Evolutionary conservation across 2,797 vertebrate species (phyloP), one percentile per base, ranked within the genome.

Genomic region (Catostomus latipinnis): DNA sequence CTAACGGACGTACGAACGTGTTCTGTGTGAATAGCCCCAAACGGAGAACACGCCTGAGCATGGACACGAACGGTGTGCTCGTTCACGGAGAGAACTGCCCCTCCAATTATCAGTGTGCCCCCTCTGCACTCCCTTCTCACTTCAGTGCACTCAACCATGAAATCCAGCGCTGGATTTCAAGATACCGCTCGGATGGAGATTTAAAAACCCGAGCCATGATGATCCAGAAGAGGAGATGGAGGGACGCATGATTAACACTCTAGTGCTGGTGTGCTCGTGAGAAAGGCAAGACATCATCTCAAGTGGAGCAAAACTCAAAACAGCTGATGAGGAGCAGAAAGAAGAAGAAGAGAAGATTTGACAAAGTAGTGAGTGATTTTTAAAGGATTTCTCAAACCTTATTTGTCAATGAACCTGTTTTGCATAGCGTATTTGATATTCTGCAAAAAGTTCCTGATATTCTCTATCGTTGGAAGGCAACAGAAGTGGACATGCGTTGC

Each of bases 321-420:
- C 72, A 79, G 62, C 85, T 46, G 81, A 86, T 83, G 85, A 86
- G 71, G 83, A 74, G 72, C 74, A 75, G 74, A 63, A 60, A 69
- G 78, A 56, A 78, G 49, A 65, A 69, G 77, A 57, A 76, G 52
- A 66, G 53, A 18, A 73, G 52, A 77, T 68, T 62, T 67, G 57
- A 74, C 53, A 78, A 79, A 86, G 75, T 71, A 86, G 85, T 86
- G 84, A 84, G 85, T 82, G 62, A 34, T 34, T 34, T 34, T 34
- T 34, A 34, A 34, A 34, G 34, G 34, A 34, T 34, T 34, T 34
- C 4, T 34, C 34, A 34, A 34, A 4, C 34, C 34, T 34, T 34
- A 34, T 34, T 34, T 34, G 34, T 34, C 34, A 34, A 34, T 34
- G 2, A 34, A 34, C 34, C 57, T 54, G 77, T 79, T 79, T 58